Base-by-base conservation (phyloP, 2,113 vertebrate species). In the Heptranchias perlo region DNA sequence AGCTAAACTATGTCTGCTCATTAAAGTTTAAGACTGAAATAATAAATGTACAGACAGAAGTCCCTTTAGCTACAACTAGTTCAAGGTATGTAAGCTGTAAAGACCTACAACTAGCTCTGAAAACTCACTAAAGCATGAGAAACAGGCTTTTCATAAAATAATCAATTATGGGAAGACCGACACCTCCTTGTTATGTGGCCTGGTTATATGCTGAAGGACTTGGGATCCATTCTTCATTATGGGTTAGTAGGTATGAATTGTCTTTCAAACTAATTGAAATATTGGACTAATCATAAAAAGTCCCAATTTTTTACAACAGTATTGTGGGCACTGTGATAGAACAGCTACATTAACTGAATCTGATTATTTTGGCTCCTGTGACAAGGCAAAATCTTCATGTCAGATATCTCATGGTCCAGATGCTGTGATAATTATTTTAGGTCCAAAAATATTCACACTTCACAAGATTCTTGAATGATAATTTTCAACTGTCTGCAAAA, bases 1-100 rank as follows among this genome's bases (percentile, higher is more conserved):
- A 67, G 94, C 94, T 69, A 95, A 95, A 73, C 64, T 69, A 73
- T 52, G 65, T 28, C 28, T 13, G 64, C 25, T 95, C 44, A 73
- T 95, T 95, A 47, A 69, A 69, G 65, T 95, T 95, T 47, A 95
- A 49, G 65, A 44, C 23, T 49, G 65, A 95, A 95, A 95, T 52
- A 69, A 73, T 6, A 35, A 69, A 69, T 95, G 23, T 25, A 95
- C 14, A 52, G 52, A 95, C 35, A 44, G 23, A 25, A 11, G 11
- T 47, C 39, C 65, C 64, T 35, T 73, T 67, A 69, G 39, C 44
- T 52, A 39, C 47, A 52, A 4, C 65, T 52, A 47, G 28, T 95
- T 95, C 47, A 67, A 95, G 47, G 44, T 95, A 52, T 35, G 25
- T 67, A 69, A 52, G 25, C 47, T 18, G 25, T 39, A 95, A 69